phyloP scores from a whole-genome alignment of 2,888 invertebrate species.

The Drosophila putrida region DNA sequence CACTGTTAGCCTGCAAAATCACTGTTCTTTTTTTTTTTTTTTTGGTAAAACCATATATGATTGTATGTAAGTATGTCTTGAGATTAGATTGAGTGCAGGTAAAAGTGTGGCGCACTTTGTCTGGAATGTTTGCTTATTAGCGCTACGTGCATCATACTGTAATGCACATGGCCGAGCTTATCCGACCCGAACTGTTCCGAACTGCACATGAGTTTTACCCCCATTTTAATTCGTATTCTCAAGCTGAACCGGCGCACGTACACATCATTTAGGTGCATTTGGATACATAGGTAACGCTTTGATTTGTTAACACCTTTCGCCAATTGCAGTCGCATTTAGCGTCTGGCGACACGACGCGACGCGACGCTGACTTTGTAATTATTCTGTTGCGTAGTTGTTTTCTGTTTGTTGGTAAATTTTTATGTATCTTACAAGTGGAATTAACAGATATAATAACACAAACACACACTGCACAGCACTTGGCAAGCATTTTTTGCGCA shows the following conservation, averaged over 20 bases:
- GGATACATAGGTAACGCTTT: conserved; percentile 13
- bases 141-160: conserved; percentile 55
- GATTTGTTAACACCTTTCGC: conserved; percentile 55
- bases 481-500: conserved; percentile 27
- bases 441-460: conserved; percentile 41
- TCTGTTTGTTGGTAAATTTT: conserved; percentile 30
- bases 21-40: conserved; percentile 33
- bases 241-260: conserved; percentile 43
- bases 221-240: background rate
- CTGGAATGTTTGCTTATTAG: conserved; percentile 51
- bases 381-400: conserved; percentile 69
- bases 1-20: conserved; percentile 26
- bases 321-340: conserved; percentile 54
- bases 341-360: conserved; percentile 25
- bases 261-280: conserved; percentile 26
- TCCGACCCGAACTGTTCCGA: background rate
- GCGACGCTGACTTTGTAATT: conserved; percentile 61
- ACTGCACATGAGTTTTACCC: background rate
- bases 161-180: conserved; percentile 35
- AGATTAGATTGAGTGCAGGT: conserved; percentile 66
- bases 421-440: conserved; percentile 50
- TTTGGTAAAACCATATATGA: conserved; percentile 53
- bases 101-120: conserved; percentile 14
- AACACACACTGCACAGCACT: conserved; percentile 8
- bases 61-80: conserved; percentile 40